These are phyloP conservation scores for Wiebesia pumilae DNA, from an alignment of 1,140 invertebrate species.

Conservation along the genomic window DNA sequence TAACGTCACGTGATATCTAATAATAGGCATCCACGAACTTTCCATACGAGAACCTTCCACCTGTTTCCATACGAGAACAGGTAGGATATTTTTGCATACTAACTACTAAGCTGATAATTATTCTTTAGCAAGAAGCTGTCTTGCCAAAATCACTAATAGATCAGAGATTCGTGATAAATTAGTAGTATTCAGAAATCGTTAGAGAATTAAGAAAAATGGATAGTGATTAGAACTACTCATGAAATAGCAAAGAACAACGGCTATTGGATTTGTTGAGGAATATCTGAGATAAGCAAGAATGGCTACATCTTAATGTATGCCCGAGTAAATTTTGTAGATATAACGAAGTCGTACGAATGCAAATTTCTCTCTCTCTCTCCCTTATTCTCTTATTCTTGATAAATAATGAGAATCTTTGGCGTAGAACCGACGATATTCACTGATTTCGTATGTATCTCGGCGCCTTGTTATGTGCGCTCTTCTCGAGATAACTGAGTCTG, in stretches of 20 bases:
- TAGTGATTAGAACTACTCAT: not conserved
- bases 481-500: constrained; percentile 7
- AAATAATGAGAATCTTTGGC: not conserved
- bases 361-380: not conserved
- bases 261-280: not conserved
- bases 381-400: not conserved
- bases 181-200: not conserved
- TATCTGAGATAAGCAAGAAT: not conserved
- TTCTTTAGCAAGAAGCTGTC: too few relatives aligned
- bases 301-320: not conserved
- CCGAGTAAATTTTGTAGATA: not conserved
- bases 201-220: not conserved
- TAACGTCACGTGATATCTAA: too few relatives aligned
- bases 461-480: constrained; percentile 36
- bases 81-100: too few relatives aligned
- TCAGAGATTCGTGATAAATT: too few relatives aligned
- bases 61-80: too few relatives aligned
- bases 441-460: constrained; percentile 25
- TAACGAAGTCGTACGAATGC: constrained; percentile 8
- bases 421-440: not conserved
- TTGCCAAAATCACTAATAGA: too few relatives aligned
- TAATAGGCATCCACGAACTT: too few relatives aligned
- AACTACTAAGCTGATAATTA: too few relatives aligned
- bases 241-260: not conserved
- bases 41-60: too few relatives aligned